Evolutionary conservation across 2,797 vertebrate genomes (phyloP).

Genomic region (Urocyon cinereoargenteus): DNA sequence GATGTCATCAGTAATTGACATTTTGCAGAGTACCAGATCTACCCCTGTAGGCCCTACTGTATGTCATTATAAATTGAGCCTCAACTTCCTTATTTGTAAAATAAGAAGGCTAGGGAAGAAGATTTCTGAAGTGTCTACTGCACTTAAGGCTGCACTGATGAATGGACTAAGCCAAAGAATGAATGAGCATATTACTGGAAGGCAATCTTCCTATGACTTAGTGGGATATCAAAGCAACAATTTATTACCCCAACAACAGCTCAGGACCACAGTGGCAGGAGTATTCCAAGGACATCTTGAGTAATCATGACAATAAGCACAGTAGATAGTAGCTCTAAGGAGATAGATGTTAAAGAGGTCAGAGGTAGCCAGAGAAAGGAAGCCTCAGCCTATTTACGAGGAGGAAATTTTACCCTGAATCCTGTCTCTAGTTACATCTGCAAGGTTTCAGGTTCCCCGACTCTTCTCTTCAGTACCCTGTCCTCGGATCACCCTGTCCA

Average conservation of each 20-base stretch:
- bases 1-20: neutral
- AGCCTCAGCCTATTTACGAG: constrained; percentile 7
- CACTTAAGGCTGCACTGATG: neutral
- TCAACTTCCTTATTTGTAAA: neutral
- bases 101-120: neutral
- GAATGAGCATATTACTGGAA: neutral
- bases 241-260: neutral
- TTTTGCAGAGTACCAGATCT: neutral
- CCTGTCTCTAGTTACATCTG: constrained; percentile 51
- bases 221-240: neutral
- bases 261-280: neutral
- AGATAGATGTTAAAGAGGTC: neutral
- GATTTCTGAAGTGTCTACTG: neutral
- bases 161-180: neutral
- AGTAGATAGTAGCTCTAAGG: neutral
- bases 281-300: neutral
- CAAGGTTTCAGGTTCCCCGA: constrained; percentile 42
- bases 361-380: neutral
- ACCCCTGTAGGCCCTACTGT: neutral
- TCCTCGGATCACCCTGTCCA: neutral
- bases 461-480: constrained; percentile 1
- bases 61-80: neutral
- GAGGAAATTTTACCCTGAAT: constrained; percentile 51
- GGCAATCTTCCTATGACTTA: neutral
- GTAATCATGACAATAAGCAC: neutral